Percentiles rank a stretch among this genome's conserved stretches.
These are phyloP conservation scores for Silurus lanzhouensis DNA, from an alignment of 2,797 vertebrate species.

Conservation along the genomic window DNA sequence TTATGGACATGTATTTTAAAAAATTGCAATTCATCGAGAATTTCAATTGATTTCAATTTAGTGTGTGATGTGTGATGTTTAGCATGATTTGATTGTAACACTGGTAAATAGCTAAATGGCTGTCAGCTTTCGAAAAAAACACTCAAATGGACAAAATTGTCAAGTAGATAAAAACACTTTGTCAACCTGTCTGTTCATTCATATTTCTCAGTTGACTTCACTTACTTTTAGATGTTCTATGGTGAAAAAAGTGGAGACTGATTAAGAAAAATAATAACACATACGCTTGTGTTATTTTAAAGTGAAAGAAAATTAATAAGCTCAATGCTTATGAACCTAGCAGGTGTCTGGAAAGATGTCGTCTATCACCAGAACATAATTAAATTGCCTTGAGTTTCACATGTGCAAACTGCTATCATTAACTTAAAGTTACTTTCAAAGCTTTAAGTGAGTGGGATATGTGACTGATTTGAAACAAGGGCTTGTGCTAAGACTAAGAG, in stretches of 20 bases:
- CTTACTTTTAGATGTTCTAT: not conserved
- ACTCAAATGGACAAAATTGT: no score
- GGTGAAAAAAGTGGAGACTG: not conserved
- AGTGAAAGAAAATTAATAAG: not conserved
- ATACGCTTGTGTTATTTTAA: not conserved
- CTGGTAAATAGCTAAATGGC: no score
- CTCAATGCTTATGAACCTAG: not conserved
- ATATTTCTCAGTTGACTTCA: not conserved
- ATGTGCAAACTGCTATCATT: not conserved
- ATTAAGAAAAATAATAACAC: not conserved
- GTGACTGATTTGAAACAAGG: constrained; percentile 69
- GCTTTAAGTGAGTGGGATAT: constrained; percentile 44
- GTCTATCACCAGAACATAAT: constrained; percentile 5
- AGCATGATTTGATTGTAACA: no score
- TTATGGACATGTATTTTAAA: no score
- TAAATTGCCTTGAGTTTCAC: not conserved
- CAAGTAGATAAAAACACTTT: no score
- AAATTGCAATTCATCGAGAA: no score
- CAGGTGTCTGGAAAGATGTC: not conserved
- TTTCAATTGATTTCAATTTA: no score
- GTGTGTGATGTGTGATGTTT: no score
- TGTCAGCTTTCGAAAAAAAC: no score
- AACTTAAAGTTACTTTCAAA: constrained; percentile 64
- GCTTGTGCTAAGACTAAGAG: constrained; percentile 52
- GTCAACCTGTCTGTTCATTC: no score